Evolutionary conservation across 2,888 invertebrate species (phyloP).

Genomic region (Petrophora chlorosata): DNA sequence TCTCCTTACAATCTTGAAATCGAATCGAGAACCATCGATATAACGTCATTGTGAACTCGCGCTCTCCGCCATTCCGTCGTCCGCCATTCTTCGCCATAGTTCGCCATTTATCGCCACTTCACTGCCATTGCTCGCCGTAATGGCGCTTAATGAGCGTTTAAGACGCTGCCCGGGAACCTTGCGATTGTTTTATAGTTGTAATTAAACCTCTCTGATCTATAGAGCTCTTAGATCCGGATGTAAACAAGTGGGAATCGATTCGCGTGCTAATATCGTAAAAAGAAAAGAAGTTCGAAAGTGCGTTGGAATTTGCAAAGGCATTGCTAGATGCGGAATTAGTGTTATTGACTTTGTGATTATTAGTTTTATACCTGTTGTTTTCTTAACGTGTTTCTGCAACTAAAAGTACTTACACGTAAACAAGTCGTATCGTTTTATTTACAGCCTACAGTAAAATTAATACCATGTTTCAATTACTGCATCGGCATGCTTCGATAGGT

Average conservation of each 20-base stretch:
- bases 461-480: no score
- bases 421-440: no score
- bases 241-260: conserved; percentile 59
- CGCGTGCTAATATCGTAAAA: conserved; percentile 4
- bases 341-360: no score
- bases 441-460: no score
- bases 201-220: conserved; percentile 72
- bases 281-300: no score
- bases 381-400: no score
- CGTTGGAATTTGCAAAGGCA: no score
- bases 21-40: conserved; percentile 46
- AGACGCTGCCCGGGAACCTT: conserved; percentile 62
- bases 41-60: conserved; percentile 40
- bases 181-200: conserved; percentile 77
- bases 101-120: conserved; percentile 51
- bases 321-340: no score
- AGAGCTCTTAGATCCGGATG: conserved; percentile 52
- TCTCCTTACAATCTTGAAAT: conserved; percentile 41
- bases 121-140: conserved; percentile 63
- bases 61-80: conserved; percentile 29
- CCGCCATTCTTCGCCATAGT: conserved; percentile 40
- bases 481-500: no score
- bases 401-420: no score
- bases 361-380: no score
- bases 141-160: conserved; percentile 75